These are phyloP conservation scores for Lutraria lutraria DNA, from an alignment of 2,888 invertebrate species.

Conservation along the genomic window DNA sequence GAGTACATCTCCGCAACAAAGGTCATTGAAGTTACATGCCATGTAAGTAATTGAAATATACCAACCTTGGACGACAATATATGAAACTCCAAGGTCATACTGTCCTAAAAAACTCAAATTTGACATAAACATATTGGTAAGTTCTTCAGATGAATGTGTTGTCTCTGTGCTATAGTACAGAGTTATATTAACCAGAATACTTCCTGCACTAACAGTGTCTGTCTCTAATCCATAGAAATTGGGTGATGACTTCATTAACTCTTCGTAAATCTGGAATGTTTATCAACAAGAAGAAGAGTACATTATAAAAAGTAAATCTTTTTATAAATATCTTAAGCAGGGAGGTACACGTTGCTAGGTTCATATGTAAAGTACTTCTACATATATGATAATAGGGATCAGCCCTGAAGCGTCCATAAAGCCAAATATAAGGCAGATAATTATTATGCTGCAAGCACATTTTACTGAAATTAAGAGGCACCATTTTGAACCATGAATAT, in stretches of 20 bases:
- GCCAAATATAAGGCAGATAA: no score
- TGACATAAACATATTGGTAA: conserved; percentile 36
- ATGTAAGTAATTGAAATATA: not conserved
- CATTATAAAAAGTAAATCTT: no score
- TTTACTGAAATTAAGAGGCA: no score
- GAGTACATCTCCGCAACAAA: no score
- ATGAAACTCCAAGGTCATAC: conserved; percentile 31
- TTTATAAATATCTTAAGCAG: no score
- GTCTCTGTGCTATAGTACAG: conserved; percentile 39
- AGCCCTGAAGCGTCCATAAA: no score
- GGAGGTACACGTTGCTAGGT: no score
- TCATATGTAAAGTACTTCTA: no score
- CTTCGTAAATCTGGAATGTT: conserved; percentile 3
- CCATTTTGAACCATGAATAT: no score
- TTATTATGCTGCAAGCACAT: no score
- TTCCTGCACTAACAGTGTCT: conserved; percentile 42
- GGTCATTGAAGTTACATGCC: no score
- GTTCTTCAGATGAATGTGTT: conserved; percentile 22
- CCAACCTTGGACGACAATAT: conserved; percentile 47
- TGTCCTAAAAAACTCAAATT: conserved; percentile 37
- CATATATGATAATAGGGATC: no score
- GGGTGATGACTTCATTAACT: not conserved
- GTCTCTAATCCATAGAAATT: conserved; percentile 40
- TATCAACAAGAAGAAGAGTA: not conserved
- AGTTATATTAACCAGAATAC: conserved; percentile 52